A percentile compares a stretch with the other conserved stretches of the same genome.
phyloP scores from a whole-genome alignment of 2,797 vertebrate genomes.

The Propithecus deckenii region DNA sequence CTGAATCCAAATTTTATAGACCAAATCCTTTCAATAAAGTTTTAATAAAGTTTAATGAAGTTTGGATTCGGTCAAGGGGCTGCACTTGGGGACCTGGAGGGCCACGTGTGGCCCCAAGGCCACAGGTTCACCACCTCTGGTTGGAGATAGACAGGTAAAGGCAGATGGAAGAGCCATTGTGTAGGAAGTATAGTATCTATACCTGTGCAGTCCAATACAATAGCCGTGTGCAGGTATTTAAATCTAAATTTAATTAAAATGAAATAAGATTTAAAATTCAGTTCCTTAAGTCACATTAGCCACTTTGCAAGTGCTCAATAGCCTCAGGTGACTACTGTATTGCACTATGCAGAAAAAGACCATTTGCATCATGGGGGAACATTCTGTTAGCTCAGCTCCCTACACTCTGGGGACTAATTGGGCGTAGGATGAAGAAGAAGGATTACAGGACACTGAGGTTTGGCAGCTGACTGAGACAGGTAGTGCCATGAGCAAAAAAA shows the following conservation, averaged over 20 bases:
- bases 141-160: neutral
- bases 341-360: neutral
- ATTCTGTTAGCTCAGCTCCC: neutral
- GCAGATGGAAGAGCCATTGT: neutral
- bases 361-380: neutral
- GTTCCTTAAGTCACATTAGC: neutral
- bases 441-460: neutral
- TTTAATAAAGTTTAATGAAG: no score
- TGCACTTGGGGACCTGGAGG: no score
- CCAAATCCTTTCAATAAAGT: neutral
- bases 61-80: neutral
- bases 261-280: neutral
- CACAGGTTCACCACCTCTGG: neutral
- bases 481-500: neutral
- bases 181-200: neutral
- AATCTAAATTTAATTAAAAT: slow-evolving; percentile 29
- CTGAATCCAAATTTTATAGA: no score
- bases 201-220: neutral
- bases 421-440: neutral
- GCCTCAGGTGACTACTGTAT: neutral
- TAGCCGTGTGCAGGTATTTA: neutral
- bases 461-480: neutral
- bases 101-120: neutral
- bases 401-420: neutral
- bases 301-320: neutral